Evolutionary conservation across 37 sponge, comb jelly and placozoan genomes (phyloP), one percentile per base, ranked within the genome.

Genomic region (Aplysina aerophoba): DNA sequence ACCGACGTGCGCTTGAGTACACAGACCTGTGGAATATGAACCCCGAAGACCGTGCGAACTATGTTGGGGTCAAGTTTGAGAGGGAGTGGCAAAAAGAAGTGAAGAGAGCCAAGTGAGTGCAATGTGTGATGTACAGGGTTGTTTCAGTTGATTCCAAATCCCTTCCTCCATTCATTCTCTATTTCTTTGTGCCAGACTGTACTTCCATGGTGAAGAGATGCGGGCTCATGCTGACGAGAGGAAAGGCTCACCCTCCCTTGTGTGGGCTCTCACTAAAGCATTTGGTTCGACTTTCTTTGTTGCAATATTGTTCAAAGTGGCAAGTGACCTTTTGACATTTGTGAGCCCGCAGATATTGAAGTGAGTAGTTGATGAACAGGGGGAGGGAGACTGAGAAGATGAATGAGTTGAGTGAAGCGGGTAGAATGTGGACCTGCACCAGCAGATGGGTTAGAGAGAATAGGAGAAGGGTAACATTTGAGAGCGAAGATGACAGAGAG

Each of bases 311-410:
- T 81, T 89, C 37, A 89, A 89, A 63, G n/a, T 89, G 20, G 37
- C 55, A 15, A 62, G 86, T 12, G 90, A 89, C 41, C 59, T 74
- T 13, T 50, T 89, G 27, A 87, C 79, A 1, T 89, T 89, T 87
- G 90, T 80, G 59, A 86, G 75, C 55, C 90, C 90, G 8, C 90
- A 86, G 72, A 68, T 89, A 12, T 60, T 89, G 25, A 87, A 60
- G 87, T 87, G 31, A 84, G 68, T 83, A 0, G 4, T 24, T 3
- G 3, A 44, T 44, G 8, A 44, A 8, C 50, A 44, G 6, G 50
- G 50, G 8, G 8, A 44, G 50, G 50, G 50, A 44, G 50, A 44
- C 6, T 11, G 8, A 8, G 50, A 44, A 44, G 50, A 44, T 3
- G 50, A 44, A 44, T 44, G 6, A 44, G 50, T 8, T 11, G 50